A percentile compares a stretch with the other conserved stretches of the same genome.
These are phyloP conservation scores for Tridacna gigas DNA, from an alignment of 2,888 invertebrate genomes.

Conservation along the genomic window DNA sequence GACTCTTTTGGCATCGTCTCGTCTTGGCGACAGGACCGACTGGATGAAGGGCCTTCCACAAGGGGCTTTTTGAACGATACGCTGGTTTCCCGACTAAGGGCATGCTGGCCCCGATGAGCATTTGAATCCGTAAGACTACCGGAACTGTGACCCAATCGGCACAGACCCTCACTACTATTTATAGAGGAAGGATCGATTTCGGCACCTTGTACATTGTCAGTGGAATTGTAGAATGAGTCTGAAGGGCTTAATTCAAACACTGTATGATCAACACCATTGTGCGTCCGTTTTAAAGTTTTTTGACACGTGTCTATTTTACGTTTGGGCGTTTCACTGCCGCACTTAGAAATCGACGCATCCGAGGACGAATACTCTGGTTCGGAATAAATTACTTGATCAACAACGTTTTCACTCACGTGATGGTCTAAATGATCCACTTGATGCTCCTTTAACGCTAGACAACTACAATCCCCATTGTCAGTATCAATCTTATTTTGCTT, in stretches of 20 bases:
- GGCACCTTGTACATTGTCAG: conserved; percentile 52
- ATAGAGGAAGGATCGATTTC: conserved; percentile 31
- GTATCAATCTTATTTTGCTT: neutral
- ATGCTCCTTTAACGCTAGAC: conserved; percentile 48
- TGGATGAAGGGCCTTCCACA: conserved; percentile 29
- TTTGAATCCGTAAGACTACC: conserved; percentile 47
- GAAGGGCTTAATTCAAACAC: conserved; percentile 65
- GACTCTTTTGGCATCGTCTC: conserved; percentile 42
- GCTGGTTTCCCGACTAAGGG: conserved; percentile 48
- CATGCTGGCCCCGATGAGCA: conserved; percentile 36
- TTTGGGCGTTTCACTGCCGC: conserved; percentile 34
- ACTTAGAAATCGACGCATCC: conserved; percentile 53
- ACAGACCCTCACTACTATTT: conserved; percentile 51
- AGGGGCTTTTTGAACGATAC: conserved; percentile 58
- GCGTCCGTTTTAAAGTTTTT: conserved; percentile 60
- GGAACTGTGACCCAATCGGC: conserved; percentile 50
- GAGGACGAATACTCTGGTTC: conserved; percentile 63
- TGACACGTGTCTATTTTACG: conserved; percentile 48
- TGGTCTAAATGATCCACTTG: conserved; percentile 30
- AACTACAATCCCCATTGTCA: neutral
- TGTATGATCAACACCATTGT: conserved; percentile 58
- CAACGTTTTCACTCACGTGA: conserved; percentile 30
- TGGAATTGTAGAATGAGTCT: conserved; percentile 59
- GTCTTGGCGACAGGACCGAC: conserved; percentile 23
- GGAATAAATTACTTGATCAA: conserved; percentile 58